Evolutionary conservation across 2,888 invertebrate genomes (phyloP).

Genomic region (Apamea epomidion): DNA sequence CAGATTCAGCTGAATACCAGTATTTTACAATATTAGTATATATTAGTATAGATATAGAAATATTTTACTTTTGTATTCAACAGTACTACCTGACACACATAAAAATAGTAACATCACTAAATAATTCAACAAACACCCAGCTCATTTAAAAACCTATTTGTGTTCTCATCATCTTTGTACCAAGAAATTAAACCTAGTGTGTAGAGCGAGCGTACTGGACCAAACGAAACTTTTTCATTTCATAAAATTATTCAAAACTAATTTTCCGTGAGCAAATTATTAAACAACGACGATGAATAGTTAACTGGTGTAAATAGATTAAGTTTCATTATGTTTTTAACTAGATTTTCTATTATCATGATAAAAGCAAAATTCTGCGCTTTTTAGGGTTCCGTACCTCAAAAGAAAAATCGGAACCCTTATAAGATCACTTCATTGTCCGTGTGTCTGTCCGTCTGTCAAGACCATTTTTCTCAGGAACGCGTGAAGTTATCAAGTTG

Average conservation of each 20-base stretch:
- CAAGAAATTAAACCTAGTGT: not conserved
- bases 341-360: constrained; percentile 13
- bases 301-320: constrained; percentile 18
- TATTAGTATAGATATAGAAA: too few relatives aligned
- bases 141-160: constrained; percentile 10
- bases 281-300: constrained; percentile 15
- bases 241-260: constrained; percentile 30
- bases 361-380: not conserved
- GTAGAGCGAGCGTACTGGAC: not conserved
- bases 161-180: not conserved
- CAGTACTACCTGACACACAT: not conserved
- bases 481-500: too few relatives aligned
- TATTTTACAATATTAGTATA: too few relatives aligned
- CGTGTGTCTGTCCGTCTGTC: too few relatives aligned
- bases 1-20: too few relatives aligned
- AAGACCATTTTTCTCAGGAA: too few relatives aligned
- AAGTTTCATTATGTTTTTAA: constrained; percentile 44
- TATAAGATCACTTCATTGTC: too few relatives aligned
- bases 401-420: too few relatives aligned
- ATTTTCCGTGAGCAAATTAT: constrained; percentile 25
- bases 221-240: constrained; percentile 38
- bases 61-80: not conserved
- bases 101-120: too few relatives aligned
- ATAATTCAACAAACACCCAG: not conserved
- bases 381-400: not conserved